Base-by-base conservation (phyloP, 2,113 vertebrate genomes). In the Coreoperca whiteheadi region DNA sequence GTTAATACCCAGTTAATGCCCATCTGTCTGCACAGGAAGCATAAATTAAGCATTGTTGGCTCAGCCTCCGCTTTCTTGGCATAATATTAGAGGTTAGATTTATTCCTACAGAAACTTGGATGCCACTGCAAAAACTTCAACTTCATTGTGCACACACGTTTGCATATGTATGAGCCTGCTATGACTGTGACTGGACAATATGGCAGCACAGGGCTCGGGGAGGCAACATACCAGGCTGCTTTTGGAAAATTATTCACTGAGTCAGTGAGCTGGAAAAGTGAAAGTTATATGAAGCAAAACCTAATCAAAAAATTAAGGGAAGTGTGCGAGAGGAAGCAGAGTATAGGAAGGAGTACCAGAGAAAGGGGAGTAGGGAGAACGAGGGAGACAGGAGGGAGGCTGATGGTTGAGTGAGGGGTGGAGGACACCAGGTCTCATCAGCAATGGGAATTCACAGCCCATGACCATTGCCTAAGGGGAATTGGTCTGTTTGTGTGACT, bases 261-360 rank as follows among this genome's bases (percentile, higher is more conserved):
- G 39, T 85, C 81, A 87, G 57, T 9, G 87, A 83, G 60, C 74
- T 76, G 66, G 63, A 82, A 82, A 89, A 92, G 77, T 23, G 0
- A 84, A 72, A 37, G 12, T 39, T 43, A 71, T 54, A 74, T 51
- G 34, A 67, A 70, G 83, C 57, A 70, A 85, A 87, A 84, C 15
- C 37, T 71, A 20, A 83, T 83, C 39, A 82, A 75, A 54, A 77
- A 76, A 89, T 56, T 34, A 78, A 0, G 50, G 21, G 54, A 79
- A 20, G 28, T 57, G 57, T 72, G 14, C 50, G 65, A 37, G 43
- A 77, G 61, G 54, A 74, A 71, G 25, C 3, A 61, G 71, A 46
- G 56, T 21, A 23, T 16, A 32, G 14, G 39, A 57, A 34, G 25
- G n/a, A 67, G 11, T 1, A 23, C 32, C 20, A n/a, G 71, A 67